These are phyloP conservation scores for Aegotheles bennettii DNA, from an alignment of 2,113 vertebrate species.

Conservation along the genomic window DNA sequence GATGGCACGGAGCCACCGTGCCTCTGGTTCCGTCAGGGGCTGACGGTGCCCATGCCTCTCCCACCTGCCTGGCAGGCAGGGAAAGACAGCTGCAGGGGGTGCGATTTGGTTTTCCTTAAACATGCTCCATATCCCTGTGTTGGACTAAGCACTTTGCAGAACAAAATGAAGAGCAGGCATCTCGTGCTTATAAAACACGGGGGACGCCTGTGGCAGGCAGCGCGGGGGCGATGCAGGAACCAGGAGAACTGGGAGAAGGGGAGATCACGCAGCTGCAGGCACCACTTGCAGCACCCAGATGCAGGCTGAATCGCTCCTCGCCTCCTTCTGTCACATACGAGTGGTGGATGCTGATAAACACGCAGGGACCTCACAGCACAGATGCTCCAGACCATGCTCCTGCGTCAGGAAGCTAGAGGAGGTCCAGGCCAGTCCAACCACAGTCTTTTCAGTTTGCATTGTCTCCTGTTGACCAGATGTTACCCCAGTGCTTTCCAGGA, in stretches of 20 bases:
- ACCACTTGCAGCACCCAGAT: neutral
- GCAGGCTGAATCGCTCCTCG: neutral
- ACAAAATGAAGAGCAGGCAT: neutral
- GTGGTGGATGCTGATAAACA: neutral
- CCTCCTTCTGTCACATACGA: neutral
- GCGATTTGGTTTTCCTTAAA: neutral
- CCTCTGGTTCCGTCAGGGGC: fast-evolving
- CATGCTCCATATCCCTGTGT: fast-evolving
- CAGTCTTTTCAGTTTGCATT: neutral
- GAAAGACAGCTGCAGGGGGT: neutral
- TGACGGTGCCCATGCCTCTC: fast-evolving
- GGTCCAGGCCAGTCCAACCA: neutral
- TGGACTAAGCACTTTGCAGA: neutral
- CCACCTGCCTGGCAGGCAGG: neutral
- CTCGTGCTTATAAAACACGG: neutral
- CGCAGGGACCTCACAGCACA: fast-evolving
- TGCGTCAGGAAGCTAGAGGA: neutral
- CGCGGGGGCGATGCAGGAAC: neutral
- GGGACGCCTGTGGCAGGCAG: fast-evolving
- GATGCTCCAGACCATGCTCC: neutral
- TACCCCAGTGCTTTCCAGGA: neutral
- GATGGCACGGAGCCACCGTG: neutral
- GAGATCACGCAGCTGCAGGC: neutral
- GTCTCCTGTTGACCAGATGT: neutral
- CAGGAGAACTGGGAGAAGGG: fast-evolving